Percentiles rank a stretch among this genome's conserved stretches.
Conservation (phyloP, 2,888 invertebrate species). For the Himalopsyche anomala region DNA sequence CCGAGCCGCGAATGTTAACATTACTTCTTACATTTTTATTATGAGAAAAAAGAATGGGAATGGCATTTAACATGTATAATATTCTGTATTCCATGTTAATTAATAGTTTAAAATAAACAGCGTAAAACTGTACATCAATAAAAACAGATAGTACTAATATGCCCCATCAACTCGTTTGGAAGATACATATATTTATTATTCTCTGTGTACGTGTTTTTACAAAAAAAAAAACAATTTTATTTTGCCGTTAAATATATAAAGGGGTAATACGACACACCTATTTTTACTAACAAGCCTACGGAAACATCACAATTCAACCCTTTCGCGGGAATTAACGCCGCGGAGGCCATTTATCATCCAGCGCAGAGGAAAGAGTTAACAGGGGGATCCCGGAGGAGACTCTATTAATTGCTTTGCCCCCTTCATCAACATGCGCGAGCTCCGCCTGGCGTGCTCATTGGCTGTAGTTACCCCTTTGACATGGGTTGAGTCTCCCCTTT, state of each 20-base stretch:
- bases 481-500: constrained; percentile 64
- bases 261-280: constrained; percentile 23
- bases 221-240: no score
- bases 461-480: constrained; percentile 72
- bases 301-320: constrained; percentile 51
- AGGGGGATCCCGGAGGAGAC: constrained; percentile 47
- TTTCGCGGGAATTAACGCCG: constrained; percentile 59
- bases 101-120: no score
- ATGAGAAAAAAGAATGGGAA: no score
- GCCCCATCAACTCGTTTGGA: no score
- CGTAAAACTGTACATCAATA: no score
- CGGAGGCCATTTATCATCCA: constrained; percentile 61
- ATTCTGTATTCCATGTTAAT: no score
- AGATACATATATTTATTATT: no score
- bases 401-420: constrained; percentile 61
- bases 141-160: no score
- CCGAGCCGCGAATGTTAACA: no score
- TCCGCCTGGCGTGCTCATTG: constrained; percentile 74
- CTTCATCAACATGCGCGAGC: constrained; percentile 66
- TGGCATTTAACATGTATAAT: no score
- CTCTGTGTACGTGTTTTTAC: no score
- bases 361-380: constrained; percentile 56
- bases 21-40: no score
- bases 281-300: constrained; percentile 34
- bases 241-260: not conserved